These are phyloP conservation scores for Gobio gobio DNA, from an alignment of 2,113 vertebrate genomes.

Conservation along the genomic window DNA sequence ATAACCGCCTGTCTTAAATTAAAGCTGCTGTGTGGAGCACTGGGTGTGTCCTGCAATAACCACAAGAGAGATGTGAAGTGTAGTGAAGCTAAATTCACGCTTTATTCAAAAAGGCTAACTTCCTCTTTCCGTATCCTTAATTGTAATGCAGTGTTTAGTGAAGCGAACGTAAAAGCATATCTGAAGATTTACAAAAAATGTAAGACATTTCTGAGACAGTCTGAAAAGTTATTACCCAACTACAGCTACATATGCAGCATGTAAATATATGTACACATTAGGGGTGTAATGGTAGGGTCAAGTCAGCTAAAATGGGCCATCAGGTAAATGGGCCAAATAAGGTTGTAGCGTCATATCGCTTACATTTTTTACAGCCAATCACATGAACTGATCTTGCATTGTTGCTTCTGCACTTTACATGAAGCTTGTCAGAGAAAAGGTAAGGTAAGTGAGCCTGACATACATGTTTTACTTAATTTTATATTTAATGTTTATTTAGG, in stretches of 20 bases:
- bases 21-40: not conserved
- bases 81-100: not conserved
- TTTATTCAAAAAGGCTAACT: not conserved
- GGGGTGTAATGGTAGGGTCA: no score
- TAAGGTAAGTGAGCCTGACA: no score
- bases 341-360: no score
- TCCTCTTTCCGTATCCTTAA: constrained; percentile 38
- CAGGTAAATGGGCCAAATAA: no score
- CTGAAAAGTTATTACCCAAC: not conserved
- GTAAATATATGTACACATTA: not conserved
- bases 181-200: constrained; percentile 18
- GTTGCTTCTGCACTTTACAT: no score
- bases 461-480: no score
- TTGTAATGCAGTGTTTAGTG: not conserved
- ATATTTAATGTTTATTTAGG: no score
- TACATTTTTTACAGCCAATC: no score
- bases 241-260: not conserved
- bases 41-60: not conserved
- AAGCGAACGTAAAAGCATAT: not conserved
- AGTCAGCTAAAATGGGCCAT: no score
- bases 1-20: not conserved
- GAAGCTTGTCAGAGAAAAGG: no score
- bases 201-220: not conserved
- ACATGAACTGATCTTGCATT: no score
- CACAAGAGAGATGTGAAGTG: not conserved